Evolutionary conservation across 2,797 vertebrate genomes (phyloP).

Genomic region (Neosalanx taihuensis): DNA sequence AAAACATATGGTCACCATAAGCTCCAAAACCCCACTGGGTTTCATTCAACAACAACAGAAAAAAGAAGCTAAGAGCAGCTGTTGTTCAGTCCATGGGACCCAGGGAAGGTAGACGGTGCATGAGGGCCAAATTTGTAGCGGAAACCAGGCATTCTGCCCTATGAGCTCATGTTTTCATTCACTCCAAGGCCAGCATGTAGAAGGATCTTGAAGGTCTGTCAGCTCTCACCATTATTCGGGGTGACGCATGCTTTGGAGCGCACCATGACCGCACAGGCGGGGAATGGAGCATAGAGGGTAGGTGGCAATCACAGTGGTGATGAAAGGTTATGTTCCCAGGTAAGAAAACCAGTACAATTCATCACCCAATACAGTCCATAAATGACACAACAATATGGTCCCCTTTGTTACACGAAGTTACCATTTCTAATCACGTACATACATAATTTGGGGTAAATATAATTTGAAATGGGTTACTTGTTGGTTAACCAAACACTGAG

Average conservation of each 20-base stretch:
- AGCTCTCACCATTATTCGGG: constrained; percentile 63
- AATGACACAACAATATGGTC: constrained; percentile 18
- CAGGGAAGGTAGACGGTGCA: constrained; percentile 47
- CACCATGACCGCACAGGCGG: constrained; percentile 61
- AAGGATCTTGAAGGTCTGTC: constrained; percentile 59
- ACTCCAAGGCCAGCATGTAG: constrained; percentile 52
- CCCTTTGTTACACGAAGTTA: constrained; percentile 14
- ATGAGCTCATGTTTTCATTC: constrained; percentile 72
- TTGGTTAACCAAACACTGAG: not conserved
- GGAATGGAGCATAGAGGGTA: constrained; percentile 51
- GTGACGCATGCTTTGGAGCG: constrained; percentile 58
- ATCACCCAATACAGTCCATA: constrained; percentile 23
- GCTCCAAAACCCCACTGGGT: constrained; percentile 57
- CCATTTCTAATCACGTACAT: not conserved
- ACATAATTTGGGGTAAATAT: no score
- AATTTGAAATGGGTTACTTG: not conserved
- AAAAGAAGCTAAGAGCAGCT: constrained; percentile 62
- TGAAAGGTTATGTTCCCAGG: constrained; percentile 35
- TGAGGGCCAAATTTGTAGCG: constrained; percentile 42
- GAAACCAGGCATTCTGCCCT: constrained; percentile 63
- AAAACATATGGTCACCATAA: constrained; percentile 66
- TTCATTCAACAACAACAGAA: constrained; percentile 40
- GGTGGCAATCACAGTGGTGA: constrained; percentile 25
- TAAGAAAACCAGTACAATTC: constrained; percentile 28
- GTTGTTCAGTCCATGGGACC: constrained; percentile 50